phyloP scores from a whole-genome alignment of 2,888 invertebrate genomes.

The Cephus spinipes region DNA sequence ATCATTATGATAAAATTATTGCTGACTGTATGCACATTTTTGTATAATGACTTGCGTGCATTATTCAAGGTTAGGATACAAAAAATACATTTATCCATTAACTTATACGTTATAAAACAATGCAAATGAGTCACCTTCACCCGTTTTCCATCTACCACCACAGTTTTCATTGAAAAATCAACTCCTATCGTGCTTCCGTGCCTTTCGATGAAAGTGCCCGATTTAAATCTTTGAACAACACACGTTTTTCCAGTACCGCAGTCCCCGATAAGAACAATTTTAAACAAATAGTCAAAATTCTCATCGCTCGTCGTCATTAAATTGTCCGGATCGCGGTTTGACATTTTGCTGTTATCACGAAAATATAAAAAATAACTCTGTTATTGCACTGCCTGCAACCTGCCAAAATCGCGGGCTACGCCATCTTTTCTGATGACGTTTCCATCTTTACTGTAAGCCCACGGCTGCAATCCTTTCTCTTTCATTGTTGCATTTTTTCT shows the following conservation, averaged over 20 bases:
- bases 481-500: background rate
- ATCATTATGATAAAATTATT: background rate
- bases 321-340: conserved; percentile 80
- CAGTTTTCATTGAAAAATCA: conserved; percentile 98
- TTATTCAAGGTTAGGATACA: background rate
- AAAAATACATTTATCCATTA: background rate
- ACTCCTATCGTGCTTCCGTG: conserved; percentile 98
- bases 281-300: conserved; percentile 93
- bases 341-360: conserved; percentile 68
- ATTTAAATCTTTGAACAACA: conserved; percentile 95
- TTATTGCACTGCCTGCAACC: background rate
- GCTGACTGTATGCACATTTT: background rate
- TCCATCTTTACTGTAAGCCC: background rate
- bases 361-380: background rate
- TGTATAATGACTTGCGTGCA: background rate
- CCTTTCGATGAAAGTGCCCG: conserved; percentile 93
- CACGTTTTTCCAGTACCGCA: conserved; percentile 94
- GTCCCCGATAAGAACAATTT: conserved; percentile 94
- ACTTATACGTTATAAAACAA: background rate
- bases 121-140: conserved; percentile 79
- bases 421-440: conserved; percentile 4
- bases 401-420: conserved; percentile 6
- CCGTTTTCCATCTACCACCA: conserved; percentile 92
- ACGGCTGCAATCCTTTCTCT: background rate
- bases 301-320: conserved; percentile 81